Percentiles rank a stretch among this genome's conserved stretches.
Evolutionary conservation across 53 echinoderm and acorn worm species (phyloP).

Genomic region (Pentamera pediparva): DNA sequence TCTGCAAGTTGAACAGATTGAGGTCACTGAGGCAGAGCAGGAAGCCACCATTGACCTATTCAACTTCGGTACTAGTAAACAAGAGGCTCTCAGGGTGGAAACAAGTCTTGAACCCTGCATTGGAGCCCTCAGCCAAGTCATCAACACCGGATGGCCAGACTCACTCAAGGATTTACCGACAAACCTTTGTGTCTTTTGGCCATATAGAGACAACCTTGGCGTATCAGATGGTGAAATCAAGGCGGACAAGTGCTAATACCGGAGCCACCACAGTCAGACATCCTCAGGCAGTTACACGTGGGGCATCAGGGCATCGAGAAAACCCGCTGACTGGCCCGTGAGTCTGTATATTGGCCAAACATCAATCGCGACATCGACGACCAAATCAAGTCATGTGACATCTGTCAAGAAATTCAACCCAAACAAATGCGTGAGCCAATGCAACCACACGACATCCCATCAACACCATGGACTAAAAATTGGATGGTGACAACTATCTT

Average conservation of each 20-base stretch:
- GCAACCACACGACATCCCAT: conserved; percentile 7
- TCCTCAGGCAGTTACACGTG: background rate
- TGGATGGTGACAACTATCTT: background rate
- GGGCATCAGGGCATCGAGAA: background rate
- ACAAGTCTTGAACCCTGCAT: conserved; percentile 42
- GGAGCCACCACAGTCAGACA: conserved; percentile 10
- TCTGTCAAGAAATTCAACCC: background rate
- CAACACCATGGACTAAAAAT: conserved; percentile 27
- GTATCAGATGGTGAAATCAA: conserved; percentile 13
- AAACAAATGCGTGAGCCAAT: background rate
- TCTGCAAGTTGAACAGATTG: conserved; percentile 29
- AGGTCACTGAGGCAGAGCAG: background rate
- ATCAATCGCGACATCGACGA: background rate
- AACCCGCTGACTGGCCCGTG: background rate
- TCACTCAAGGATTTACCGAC: conserved; percentile 35
- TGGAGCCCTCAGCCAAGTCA: background rate
- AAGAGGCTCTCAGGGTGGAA: conserved; percentile 26
- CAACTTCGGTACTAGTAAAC: conserved; percentile 47
- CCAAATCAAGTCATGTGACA: background rate
- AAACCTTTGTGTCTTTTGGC: conserved; percentile 34
- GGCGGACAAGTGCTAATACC: background rate
- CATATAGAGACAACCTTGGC: conserved; percentile 38
- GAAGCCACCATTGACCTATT: conserved; percentile 33
- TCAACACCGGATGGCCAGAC: conserved; percentile 30
- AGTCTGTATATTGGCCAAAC: conserved; percentile 9